phyloP scores from a whole-genome alignment of 53 echinoderm and acorn worm species.

The Holothuria leucospilota region DNA sequence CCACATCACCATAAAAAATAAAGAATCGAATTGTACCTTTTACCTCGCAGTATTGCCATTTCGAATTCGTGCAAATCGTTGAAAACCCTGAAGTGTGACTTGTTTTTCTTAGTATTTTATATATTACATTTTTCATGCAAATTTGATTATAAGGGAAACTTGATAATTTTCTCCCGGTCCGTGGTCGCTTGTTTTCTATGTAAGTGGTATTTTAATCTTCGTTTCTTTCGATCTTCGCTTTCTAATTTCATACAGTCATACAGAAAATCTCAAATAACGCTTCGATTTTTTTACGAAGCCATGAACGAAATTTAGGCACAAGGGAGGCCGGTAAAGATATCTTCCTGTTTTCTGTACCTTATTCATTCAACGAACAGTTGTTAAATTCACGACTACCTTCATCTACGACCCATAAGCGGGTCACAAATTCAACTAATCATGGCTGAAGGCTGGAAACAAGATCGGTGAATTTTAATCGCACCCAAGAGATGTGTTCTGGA shows the following conservation, averaged over 20 bases:
- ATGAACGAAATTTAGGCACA: background rate
- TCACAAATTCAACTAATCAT: constrained; percentile 39
- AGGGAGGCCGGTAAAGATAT: background rate
- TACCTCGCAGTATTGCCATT: too few relatives aligned
- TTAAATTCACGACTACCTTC: too few relatives aligned
- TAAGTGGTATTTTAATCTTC: too few relatives aligned
- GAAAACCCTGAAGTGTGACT: too few relatives aligned
- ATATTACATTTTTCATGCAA: too few relatives aligned
- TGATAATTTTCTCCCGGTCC: too few relatives aligned
- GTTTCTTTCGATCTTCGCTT: background rate
- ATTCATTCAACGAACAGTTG: background rate
- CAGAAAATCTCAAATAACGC: background rate
- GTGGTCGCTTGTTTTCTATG: too few relatives aligned
- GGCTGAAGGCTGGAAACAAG: constrained; percentile 29
- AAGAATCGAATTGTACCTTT: too few relatives aligned
- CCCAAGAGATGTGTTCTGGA: constrained; percentile 10
- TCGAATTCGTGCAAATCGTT: too few relatives aligned
- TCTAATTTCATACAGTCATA: background rate
- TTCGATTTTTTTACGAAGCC: background rate
- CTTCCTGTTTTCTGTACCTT: background rate
- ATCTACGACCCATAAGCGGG: constrained; percentile 2
- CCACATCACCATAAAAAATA: too few relatives aligned
- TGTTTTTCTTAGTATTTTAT: too few relatives aligned
- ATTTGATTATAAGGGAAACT: too few relatives aligned
- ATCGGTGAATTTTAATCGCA: constrained; percentile 4